phyloP scores from a whole-genome alignment of 2,113 vertebrate genomes.

The Athene noctua region DNA sequence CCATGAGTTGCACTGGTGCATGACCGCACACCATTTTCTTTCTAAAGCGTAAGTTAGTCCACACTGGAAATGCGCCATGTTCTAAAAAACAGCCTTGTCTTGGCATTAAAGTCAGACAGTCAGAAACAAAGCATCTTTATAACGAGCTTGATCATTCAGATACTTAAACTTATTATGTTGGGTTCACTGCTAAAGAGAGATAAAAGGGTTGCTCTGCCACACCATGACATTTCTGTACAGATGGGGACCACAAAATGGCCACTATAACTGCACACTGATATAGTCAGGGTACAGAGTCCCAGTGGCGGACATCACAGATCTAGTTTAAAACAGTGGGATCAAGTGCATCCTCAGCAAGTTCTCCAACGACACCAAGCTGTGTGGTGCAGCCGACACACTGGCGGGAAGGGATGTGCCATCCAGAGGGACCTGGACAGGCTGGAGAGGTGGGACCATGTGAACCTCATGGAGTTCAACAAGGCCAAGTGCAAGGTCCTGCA shows the following conservation, averaged over 20 bases:
- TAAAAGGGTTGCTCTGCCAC: neutral
- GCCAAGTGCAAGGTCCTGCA: no score
- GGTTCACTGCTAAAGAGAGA: neutral
- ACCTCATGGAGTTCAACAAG: no score
- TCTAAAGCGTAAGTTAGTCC: neutral
- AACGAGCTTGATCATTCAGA: neutral
- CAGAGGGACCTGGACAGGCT: no score
- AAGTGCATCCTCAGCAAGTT: no score
- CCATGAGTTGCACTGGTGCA: no score
- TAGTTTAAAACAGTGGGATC: neutral
- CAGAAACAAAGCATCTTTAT: neutral
- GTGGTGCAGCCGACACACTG: no score
- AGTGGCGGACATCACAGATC: neutral
- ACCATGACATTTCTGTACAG: neutral
- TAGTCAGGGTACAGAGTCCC: neutral
- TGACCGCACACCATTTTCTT: neutral
- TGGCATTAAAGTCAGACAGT: neutral
- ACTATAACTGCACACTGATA: neutral
- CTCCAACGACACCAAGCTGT: no score
- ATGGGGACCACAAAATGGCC: neutral
- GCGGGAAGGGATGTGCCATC: no score
- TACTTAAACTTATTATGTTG: neutral
- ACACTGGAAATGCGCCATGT: neutral
- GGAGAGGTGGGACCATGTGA: no score
- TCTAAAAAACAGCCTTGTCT: neutral